These are phyloP conservation scores for Dasyurus viverrinus DNA, from an alignment of 2,113 vertebrate genomes.

Conservation along the genomic window DNA sequence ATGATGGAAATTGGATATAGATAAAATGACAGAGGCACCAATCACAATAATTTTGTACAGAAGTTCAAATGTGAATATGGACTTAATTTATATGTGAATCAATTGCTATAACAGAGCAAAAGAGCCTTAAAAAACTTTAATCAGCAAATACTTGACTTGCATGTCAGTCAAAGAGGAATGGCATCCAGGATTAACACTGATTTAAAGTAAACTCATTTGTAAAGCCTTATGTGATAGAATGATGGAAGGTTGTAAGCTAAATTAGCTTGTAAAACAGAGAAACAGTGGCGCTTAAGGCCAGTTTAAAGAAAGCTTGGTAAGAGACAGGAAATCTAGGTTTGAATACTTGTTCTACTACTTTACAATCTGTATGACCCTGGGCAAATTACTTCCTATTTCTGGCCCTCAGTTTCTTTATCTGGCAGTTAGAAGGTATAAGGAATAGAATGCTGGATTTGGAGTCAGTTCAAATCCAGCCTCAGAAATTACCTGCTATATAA, in stretches of 20 bases:
- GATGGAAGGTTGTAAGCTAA: not conserved
- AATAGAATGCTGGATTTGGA: not conserved
- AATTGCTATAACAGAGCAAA: not conserved
- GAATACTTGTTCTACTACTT: not conserved
- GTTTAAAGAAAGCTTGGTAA: not conserved
- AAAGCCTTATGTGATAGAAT: not conserved
- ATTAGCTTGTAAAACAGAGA: not conserved
- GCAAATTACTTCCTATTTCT: not conserved
- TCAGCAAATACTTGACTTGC: not conserved
- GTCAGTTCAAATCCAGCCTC: not conserved
- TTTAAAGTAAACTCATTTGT: not conserved
- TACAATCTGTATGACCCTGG: not conserved
- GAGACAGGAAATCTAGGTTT: not conserved
- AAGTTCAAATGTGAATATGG: not conserved
- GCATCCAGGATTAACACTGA: not conserved
- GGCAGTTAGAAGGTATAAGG: not conserved
- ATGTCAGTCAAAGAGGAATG: not conserved
- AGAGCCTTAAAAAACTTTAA: not conserved
- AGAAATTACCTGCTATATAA: not conserved
- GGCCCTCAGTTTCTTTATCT: not conserved
- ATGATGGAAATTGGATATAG: not conserved
- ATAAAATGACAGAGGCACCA: not conserved
- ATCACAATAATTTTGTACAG: not conserved
- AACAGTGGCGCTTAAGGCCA: not conserved
- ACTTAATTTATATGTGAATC: not conserved